Evolutionary conservation across 2,888 invertebrate genomes (phyloP).

Genomic region (Augiades crinisus): DNA sequence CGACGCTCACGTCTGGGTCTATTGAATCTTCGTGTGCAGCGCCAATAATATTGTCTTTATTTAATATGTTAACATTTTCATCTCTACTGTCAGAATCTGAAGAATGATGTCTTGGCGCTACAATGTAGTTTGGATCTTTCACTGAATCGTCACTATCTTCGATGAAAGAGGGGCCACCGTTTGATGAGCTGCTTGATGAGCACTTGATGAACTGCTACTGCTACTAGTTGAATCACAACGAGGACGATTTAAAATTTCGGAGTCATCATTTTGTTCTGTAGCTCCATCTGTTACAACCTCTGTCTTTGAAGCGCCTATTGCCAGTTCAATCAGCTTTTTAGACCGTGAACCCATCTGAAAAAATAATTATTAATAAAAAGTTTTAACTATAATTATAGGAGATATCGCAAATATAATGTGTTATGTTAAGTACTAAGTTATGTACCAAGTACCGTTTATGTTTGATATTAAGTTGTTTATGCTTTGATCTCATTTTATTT

Average conservation of each 20-base stretch:
- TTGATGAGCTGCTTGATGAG: constrained; percentile 4
- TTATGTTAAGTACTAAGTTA: neutral
- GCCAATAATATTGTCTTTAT: neutral
- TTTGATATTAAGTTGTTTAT: constrained; percentile 1
- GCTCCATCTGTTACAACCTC: neutral
- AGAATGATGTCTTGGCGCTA: neutral
- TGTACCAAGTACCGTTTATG: neutral
- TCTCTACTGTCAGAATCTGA: constrained; percentile 1
- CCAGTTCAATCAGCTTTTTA: constrained; percentile 11
- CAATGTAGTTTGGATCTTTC: neutral
- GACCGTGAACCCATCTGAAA: constrained; percentile 15
- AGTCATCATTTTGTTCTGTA: constrained; percentile 5
- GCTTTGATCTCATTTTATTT: neutral
- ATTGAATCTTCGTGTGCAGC: constrained; percentile 2
- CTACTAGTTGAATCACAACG: constrained; percentile 14
- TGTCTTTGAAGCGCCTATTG: constrained; percentile 1
- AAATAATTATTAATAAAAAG: too few species aligned
- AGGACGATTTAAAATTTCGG: constrained; percentile 9
- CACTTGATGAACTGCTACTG: neutral
- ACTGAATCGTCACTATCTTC: neutral
- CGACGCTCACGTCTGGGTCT: neutral
- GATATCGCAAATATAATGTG: too few species aligned
- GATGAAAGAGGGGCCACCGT: constrained; percentile 4
- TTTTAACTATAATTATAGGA: too few species aligned
- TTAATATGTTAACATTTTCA: neutral